Conservation (phyloP, 2,888 invertebrate genomes). For the Glyphotaelius pellucidus region DNA sequence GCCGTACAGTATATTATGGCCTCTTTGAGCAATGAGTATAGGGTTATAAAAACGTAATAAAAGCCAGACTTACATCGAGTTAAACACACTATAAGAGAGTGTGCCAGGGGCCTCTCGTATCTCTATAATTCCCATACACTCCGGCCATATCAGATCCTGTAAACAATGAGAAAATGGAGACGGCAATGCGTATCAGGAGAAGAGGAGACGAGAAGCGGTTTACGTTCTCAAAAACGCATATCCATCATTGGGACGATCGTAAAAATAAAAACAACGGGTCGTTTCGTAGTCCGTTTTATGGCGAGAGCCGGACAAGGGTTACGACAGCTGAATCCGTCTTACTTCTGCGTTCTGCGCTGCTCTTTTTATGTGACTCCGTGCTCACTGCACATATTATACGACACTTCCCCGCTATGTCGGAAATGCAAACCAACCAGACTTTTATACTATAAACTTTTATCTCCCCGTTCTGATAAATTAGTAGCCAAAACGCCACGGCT, state of each 20-base stretch:
- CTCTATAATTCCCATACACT: conserved; percentile 62
- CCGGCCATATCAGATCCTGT: conserved; percentile 62
- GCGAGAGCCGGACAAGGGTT: conserved; percentile 65
- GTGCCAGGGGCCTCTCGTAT: conserved; percentile 64
- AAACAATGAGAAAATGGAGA: conserved; percentile 63
- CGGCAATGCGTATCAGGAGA: conserved; percentile 55
- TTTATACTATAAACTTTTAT: background rate
- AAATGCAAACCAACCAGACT: background rate
- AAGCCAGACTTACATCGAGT: conserved; percentile 66
- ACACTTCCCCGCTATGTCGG: background rate
- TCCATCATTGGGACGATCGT: conserved; percentile 66
- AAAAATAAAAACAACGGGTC: conserved; percentile 66
- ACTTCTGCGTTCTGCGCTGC: conserved; percentile 29
- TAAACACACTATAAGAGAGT: conserved; percentile 66
- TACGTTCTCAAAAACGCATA: conserved; percentile 65
- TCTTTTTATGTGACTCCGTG: background rate
- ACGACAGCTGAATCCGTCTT: conserved; percentile 64
- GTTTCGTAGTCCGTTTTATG: conserved; percentile 65
- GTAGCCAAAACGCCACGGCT: background rate
- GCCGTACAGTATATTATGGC: conserved; percentile 36
- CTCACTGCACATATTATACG: background rate
- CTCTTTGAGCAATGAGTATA: conserved; percentile 58
- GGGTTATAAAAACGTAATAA: conserved; percentile 65
- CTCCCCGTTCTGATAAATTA: background rate
- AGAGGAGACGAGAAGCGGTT: conserved; percentile 58